These are phyloP conservation scores for Dascillus cervinus DNA, from an alignment of 2,888 invertebrate species.

Conservation along the genomic window DNA sequence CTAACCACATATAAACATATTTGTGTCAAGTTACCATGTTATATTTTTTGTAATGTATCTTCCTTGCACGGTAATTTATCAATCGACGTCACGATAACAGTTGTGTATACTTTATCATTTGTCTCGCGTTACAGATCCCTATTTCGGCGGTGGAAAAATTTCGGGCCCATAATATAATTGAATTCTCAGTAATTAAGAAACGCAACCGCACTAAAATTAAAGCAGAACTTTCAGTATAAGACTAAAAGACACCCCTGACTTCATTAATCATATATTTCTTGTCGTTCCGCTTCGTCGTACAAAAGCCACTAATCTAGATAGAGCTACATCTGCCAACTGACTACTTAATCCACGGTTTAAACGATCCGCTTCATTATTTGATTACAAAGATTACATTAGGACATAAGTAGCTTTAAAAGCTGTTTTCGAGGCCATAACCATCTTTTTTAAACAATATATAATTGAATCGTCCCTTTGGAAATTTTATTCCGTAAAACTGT, in stretches of 20 bases:
- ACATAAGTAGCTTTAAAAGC: slow-evolving; percentile 7
- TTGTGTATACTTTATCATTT: slow-evolving; percentile 16
- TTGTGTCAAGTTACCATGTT: slow-evolving; percentile 23
- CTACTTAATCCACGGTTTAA: slow-evolving; percentile 32
- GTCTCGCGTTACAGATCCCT: slow-evolving; percentile 1
- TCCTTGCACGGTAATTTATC: slow-evolving; percentile 21
- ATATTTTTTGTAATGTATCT: slow-evolving; percentile 20
- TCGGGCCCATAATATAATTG: no score
- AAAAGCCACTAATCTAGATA: slow-evolving; percentile 31
- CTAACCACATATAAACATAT: slow-evolving; percentile 19
- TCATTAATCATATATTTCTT: slow-evolving; percentile 39
- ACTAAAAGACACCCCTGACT: slow-evolving; percentile 5
- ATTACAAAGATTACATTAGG: slow-evolving; percentile 13
- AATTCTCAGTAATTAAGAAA: slow-evolving; percentile 1
- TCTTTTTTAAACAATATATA: no score
- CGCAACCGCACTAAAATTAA: not conserved
- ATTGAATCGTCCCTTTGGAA: no score
- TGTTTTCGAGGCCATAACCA: no score
- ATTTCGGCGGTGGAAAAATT: no score
- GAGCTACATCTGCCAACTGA: slow-evolving; percentile 34
- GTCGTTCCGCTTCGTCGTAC: slow-evolving; percentile 26
- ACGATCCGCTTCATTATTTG: slow-evolving; percentile 30
- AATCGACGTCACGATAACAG: slow-evolving; percentile 17
- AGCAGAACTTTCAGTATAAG: not conserved
- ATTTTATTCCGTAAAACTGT: slow-evolving; percentile 12